phyloP scores from a whole-genome alignment of 2,888 invertebrate species.

The Aethes cnicana region DNA sequence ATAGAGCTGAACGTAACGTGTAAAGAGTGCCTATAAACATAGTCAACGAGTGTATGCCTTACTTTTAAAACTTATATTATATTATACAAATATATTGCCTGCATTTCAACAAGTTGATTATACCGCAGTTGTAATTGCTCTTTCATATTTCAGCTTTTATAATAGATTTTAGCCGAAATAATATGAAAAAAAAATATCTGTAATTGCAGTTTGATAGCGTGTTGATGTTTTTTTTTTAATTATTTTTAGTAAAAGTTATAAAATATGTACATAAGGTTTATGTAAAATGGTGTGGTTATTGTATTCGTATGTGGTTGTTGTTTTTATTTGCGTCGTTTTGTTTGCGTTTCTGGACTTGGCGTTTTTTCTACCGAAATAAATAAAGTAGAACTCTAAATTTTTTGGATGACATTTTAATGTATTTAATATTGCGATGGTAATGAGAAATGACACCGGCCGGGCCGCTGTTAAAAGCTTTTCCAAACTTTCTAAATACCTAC shows the following conservation, averaged over 20 bases:
- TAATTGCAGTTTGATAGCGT: slow-evolving; percentile 9
- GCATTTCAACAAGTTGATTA: slow-evolving; percentile 8
- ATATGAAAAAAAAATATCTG: slow-evolving; percentile 13
- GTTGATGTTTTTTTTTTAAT: slow-evolving; percentile 18
- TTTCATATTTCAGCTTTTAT: slow-evolving; percentile 22
- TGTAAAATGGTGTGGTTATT: slow-evolving; percentile 28
- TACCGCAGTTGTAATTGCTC: slow-evolving; percentile 6
- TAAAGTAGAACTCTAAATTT: neutral
- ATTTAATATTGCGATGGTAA: no score
- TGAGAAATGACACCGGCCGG: no score
- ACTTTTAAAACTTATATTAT: slow-evolving; percentile 36
- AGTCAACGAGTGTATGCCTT: slow-evolving; percentile 48
- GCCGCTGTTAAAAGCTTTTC: no score
- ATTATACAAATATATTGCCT: slow-evolving; percentile 19
- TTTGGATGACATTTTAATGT: neutral
- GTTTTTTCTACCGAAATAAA: neutral
- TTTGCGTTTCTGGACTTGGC: slow-evolving; percentile 20
- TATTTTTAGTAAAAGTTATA: slow-evolving; percentile 22
- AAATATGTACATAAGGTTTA: slow-evolving; percentile 25
- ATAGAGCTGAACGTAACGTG: slow-evolving; percentile 37
- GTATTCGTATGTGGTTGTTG: slow-evolving; percentile 28
- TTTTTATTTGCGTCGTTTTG: slow-evolving; percentile 23
- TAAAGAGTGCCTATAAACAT: slow-evolving; percentile 45
- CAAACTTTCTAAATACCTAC: no score
- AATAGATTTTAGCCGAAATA: slow-evolving; percentile 7